phyloP scores from a whole-genome alignment of 1,140 invertebrate genomes.

The Acromyrmex charruanus region DNA sequence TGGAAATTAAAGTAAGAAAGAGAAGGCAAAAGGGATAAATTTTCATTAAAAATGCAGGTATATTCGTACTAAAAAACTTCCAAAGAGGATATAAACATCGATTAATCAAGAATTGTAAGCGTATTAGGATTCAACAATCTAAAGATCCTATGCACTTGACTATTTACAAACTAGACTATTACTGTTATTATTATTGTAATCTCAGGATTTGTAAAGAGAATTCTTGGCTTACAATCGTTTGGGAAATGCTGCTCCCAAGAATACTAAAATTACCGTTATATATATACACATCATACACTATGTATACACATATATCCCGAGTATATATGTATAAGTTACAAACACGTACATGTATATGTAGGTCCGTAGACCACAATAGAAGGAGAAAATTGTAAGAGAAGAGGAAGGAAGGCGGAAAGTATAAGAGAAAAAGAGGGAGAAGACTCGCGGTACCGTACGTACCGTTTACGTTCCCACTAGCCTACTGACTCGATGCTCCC shows the following conservation, averaged over 20 bases:
- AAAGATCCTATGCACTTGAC: not conserved
- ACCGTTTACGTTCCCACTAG: slow-evolving; percentile 84
- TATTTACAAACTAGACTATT: not conserved
- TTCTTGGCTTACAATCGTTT: slow-evolving; percentile 3
- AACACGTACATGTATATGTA: not conserved
- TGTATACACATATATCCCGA: too few species aligned
- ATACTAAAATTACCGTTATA: slow-evolving; percentile 46
- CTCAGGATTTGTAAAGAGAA: not conserved
- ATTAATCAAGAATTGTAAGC: not conserved
- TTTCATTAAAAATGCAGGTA: not conserved
- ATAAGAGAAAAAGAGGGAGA: slow-evolving; percentile 67
- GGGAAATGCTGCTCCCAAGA: slow-evolving; percentile 1
- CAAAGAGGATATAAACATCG: not conserved
- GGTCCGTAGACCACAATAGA: slow-evolving; percentile 25
- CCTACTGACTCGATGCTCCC: slow-evolving; percentile 81
- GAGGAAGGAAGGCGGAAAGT: slow-evolving; percentile 68
- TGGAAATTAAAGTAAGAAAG: not conserved
- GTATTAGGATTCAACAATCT: not conserved
- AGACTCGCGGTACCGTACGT: slow-evolving; percentile 68
- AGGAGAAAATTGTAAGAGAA: slow-evolving; percentile 52
- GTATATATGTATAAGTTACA: not conserved
- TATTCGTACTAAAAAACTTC: not conserved
- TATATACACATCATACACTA: not conserved
- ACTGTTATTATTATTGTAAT: not conserved
- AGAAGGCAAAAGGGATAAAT: not conserved